Percentiles rank a stretch among this genome's conserved stretches.
Evolutionary conservation across 2,113 vertebrate genomes (phyloP).

Genomic region (Vidua chalybeata): DNA sequence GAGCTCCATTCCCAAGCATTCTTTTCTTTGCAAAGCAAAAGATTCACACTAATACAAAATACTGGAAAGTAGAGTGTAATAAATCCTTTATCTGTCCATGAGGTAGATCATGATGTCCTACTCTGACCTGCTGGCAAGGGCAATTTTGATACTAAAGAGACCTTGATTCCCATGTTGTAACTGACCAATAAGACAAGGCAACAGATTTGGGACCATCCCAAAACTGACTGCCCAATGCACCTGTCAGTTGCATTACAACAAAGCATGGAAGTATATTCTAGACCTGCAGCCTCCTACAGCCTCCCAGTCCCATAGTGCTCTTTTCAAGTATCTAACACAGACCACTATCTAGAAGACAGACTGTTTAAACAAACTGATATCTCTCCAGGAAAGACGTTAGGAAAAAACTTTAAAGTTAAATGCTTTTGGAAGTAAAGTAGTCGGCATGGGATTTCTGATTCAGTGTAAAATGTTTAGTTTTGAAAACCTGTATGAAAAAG

Average conservation of each 20-base stretch:
- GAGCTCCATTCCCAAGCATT: neutral
- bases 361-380: neutral
- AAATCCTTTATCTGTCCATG: neutral
- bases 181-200: neutral
- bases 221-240: neutral
- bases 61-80: neutral
- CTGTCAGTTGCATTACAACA: neutral
- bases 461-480: neutral
- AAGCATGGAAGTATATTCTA: neutral
- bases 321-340: neutral
- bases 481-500: neutral
- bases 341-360: neutral
- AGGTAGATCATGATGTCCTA: neutral
- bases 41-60: neutral
- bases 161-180: neutral
- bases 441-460: neutral
- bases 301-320: neutral
- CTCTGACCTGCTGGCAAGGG: neutral
- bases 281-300: neutral
- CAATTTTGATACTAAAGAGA: neutral
- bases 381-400: neutral
- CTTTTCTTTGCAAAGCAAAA: neutral
- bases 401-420: neutral
- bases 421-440: neutral
- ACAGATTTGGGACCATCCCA: neutral